Base-by-base conservation (phyloP, 2,797 vertebrate species). In the Danio tinwini region DNA sequence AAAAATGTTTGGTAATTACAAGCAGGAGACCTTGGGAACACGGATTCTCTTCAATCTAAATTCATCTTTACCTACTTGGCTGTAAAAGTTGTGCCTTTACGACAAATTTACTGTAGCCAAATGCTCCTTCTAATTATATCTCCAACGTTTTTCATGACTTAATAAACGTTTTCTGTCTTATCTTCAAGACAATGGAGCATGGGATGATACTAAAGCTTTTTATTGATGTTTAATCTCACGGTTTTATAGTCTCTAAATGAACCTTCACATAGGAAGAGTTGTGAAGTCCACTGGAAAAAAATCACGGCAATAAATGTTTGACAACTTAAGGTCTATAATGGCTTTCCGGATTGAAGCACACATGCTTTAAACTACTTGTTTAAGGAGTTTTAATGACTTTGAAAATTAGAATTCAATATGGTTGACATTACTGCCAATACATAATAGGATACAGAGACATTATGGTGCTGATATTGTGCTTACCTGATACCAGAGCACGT, bases 401-500 rank as follows among this genome's bases (percentile, higher is more conserved):
- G 37, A 68, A 67, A 81, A 68, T 59, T 68, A 11, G 64, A 62
- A 37, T 39, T 70, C 7, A 73, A 56, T 65, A 74, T 52, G 37
- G 17, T 17, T 78, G 16, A 67, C 67, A 69, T 62, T 44, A 77
- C 53, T 13, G 19, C 12, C 29, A 47, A 39, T 56, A 16, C 16
- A 58, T 58, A 37, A 79, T 75, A 11, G 12, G 67, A 64, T 14
- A 49, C 21, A 37, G 13, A 42, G 42, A 76, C 2, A 62, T 56
- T 58, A 52, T 5, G 7, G 17, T 16, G 40, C 50, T 76, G 72
- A 44, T 74, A 75, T 29, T 6, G 13, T 63, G 90, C 92, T 91
- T 86, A 94, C 94, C 90, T 94, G 74, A 95, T 84, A 59, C 92
- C 93, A 37, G 87, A 82, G 53, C 94, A 95, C 44, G 92, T 90